Evolutionary conservation across 2,888 invertebrate genomes (phyloP).

Genomic region (Sympetrum striolatum): DNA sequence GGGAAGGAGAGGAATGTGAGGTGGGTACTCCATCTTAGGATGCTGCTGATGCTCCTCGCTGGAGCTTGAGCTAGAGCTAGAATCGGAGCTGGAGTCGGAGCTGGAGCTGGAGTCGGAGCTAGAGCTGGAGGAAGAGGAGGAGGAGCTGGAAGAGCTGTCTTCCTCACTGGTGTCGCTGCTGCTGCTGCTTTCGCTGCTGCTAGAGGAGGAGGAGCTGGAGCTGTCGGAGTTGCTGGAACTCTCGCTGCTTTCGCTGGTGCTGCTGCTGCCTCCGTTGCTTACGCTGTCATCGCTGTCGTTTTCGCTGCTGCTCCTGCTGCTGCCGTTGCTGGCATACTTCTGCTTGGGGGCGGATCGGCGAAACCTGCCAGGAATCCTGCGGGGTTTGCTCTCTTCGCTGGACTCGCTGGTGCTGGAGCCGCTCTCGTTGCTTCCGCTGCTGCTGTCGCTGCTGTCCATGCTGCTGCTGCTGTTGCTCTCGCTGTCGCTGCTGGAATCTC

Average conservation of each 20-base stretch:
- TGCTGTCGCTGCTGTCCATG: slow-evolving; percentile 46
- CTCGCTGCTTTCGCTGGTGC: slow-evolving; percentile 44
- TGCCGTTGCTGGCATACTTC: slow-evolving; percentile 15
- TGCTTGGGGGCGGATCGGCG: neutral
- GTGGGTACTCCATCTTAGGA: slow-evolving; percentile 59
- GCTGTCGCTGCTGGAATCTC: slow-evolving; percentile 48
- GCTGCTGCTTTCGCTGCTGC: too few species aligned
- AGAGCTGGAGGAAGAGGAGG: slow-evolving; percentile 48
- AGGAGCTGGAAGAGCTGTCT: slow-evolving; percentile 47
- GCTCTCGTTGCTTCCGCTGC: slow-evolving; percentile 44
- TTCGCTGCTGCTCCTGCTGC: slow-evolving; percentile 45
- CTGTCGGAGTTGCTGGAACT: neutral
- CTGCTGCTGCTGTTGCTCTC: slow-evolving; percentile 45
- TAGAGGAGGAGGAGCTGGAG: neutral
- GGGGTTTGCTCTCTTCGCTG: slow-evolving; percentile 7
- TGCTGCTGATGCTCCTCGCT: slow-evolving; percentile 57
- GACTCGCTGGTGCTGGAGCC: slow-evolving; percentile 36
- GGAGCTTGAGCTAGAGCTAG: slow-evolving; percentile 54
- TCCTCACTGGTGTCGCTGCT: slow-evolving; percentile 47
- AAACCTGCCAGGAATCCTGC: neutral
- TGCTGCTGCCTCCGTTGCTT: slow-evolving; percentile 46
- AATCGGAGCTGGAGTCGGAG: slow-evolving; percentile 46
- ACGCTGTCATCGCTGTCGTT: slow-evolving; percentile 39
- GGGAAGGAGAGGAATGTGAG: slow-evolving; percentile 61
- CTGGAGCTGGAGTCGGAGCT: slow-evolving; percentile 51